These are phyloP conservation scores for Eclectus roratus DNA, from an alignment of 2,113 vertebrate genomes.

Conservation along the genomic window DNA sequence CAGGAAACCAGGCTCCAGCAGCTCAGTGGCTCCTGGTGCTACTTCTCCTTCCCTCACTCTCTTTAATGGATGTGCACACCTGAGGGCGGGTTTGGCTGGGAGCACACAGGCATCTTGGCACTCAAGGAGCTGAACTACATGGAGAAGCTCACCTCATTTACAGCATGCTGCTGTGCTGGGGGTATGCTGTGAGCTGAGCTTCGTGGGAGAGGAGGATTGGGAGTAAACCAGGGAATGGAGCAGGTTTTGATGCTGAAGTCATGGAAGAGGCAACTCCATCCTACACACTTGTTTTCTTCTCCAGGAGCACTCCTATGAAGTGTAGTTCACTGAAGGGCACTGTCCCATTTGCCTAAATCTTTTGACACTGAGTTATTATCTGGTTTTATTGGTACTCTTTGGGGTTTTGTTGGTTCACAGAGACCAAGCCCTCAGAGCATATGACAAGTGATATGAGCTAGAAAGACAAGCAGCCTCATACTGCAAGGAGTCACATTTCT, in stretches of 20 bases:
- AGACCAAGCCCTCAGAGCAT: neutral
- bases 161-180: accelerated
- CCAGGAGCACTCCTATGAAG: neutral
- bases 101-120: neutral
- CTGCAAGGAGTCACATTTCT: constrained; percentile 52
- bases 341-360: neutral
- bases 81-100: accelerated
- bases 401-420: neutral
- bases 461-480: constrained; percentile 25
- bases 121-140: accelerated
- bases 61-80: accelerated
- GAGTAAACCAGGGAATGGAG: neutral
- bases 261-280: neutral
- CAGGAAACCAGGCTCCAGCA: neutral
- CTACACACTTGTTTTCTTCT: neutral
- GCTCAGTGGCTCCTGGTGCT: neutral
- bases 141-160: neutral
- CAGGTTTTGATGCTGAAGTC: neutral
- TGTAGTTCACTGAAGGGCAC: neutral
- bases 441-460: neutral
- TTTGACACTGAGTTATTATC: constrained; percentile 21
- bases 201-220: neutral
- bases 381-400: neutral
- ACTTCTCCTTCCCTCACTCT: neutral
- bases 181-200: neutral